phyloP scores from a whole-genome alignment of 2,797 vertebrate genomes.

The Chloroceryle amazona region DNA sequence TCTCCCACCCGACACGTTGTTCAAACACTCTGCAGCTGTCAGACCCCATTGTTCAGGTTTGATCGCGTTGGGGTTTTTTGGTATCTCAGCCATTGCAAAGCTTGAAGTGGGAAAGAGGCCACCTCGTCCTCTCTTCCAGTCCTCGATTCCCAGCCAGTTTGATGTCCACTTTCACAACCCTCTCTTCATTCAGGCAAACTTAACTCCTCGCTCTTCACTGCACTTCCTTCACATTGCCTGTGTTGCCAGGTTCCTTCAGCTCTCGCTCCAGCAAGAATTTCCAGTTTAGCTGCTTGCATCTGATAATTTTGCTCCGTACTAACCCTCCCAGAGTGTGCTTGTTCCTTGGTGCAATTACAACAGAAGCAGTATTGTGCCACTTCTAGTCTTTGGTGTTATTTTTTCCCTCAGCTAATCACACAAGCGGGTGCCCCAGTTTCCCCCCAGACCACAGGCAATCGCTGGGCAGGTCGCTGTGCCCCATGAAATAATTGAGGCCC shows the following conservation, averaged over 20 bases:
- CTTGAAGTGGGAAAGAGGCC: not conserved
- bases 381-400: not conserved
- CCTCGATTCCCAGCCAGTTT: not conserved
- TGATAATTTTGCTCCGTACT: not conserved
- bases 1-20: not conserved
- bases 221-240: fast-evolving
- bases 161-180: slow-evolving; percentile 4
- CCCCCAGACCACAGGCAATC: fast-evolving
- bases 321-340: fast-evolving
- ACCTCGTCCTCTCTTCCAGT: not conserved
- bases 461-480: not conserved
- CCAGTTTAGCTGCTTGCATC: not conserved
- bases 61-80: not conserved
- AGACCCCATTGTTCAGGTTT: not conserved
- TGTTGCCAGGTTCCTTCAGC: not conserved
- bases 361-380: not conserved
- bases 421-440: not conserved
- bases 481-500: fast-evolving
- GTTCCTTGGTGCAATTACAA: not conserved
- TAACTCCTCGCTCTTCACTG: not conserved
- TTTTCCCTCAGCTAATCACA: not conserved
- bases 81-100: not conserved
- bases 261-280: not conserved
- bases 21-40: slow-evolving; percentile 51
- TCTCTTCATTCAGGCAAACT: not conserved